Evolutionary conservation across 2,888 invertebrate species (phyloP), one percentile per base, ranked within the genome.

Genomic region (Cryptocephalus moraei): DNA sequence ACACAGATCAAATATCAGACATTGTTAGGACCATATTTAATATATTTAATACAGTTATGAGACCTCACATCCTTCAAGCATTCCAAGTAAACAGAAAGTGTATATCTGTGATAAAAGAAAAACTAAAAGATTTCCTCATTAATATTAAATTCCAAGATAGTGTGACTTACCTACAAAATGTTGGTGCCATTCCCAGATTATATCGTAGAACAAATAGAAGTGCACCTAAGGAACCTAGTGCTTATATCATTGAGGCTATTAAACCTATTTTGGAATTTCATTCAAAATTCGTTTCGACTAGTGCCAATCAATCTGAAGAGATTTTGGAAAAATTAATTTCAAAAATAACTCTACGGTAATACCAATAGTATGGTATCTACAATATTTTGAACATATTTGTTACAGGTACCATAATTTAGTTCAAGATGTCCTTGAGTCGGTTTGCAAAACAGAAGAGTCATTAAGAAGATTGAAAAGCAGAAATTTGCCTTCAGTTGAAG

Each of bases 361-460:
- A 64, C 38, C 11, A 43, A 40, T 33, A 22, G n/a, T 8, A 22
- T 39, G 32, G 31, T 44, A 31, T 33, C 39, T 12, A 41, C 14
- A 42, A 44, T 50, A 39, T 55, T 63, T 32, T 52, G 22, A 39
- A 43, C 53, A 41, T 56, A 64, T 12, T 36, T 11, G 12, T 36
- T 36, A 36, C 51, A 77, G 77, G 60, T 89, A 88, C 70, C 79
- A 77, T 62, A 76, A 75, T 58, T 79, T 86, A 50, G 90, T 93
- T 11, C 79, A 81, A 60, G 92, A 94, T 70, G 92, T 96, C 1
- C 73, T 97, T 52, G 88, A 85, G 41, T 93, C 94, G 1, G 94
- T 96, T 9, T 89, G 90, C 67, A 92, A 88, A 73, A 96, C 95
- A 57, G 95, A 96, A 67, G 94, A 95, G 66, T 94, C 94, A 47